Conservation (phyloP, 2,113 vertebrate genomes). For the Melanocharis versteri region DNA sequence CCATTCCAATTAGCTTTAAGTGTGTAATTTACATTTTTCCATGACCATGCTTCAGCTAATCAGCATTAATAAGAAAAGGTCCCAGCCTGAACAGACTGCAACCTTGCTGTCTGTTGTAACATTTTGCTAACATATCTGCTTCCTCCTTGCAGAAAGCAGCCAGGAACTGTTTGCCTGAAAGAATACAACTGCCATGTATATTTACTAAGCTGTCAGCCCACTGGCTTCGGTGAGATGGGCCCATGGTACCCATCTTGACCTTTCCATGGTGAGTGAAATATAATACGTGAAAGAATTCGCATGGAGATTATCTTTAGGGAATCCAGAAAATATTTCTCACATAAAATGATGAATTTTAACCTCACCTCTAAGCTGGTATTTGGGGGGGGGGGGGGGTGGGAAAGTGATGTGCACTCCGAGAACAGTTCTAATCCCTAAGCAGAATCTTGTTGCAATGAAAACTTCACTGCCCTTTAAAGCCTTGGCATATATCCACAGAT, state of each 20-base stretch:
- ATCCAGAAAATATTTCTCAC: neutral
- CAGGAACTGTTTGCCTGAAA: neutral
- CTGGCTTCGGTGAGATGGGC: neutral
- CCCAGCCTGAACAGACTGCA: neutral
- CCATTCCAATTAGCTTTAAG: neutral
- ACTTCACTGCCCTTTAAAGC: constrained; percentile 40
- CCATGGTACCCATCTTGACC: neutral
- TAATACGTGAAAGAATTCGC: neutral
- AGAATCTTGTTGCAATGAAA: constrained; percentile 16
- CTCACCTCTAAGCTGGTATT: neutral
- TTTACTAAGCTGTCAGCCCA: neutral
- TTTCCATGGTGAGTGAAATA: neutral
- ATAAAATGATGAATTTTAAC: neutral
- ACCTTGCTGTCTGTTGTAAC: neutral
- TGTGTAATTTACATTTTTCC: neutral
- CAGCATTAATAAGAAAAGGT: neutral
- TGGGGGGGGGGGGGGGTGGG: rapidly evolving
- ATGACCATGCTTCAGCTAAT: neutral
- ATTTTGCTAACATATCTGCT: rapidly evolving
- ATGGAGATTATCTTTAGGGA: neutral
- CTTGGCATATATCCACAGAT: constrained; percentile 11
- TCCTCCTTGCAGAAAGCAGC: neutral
- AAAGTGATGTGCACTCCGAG: neutral
- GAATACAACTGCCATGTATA: neutral
- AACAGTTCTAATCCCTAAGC: neutral